Evolutionary conservation across 2,113 vertebrate species (phyloP).

Genomic region (Neoarius graeffei): DNA sequence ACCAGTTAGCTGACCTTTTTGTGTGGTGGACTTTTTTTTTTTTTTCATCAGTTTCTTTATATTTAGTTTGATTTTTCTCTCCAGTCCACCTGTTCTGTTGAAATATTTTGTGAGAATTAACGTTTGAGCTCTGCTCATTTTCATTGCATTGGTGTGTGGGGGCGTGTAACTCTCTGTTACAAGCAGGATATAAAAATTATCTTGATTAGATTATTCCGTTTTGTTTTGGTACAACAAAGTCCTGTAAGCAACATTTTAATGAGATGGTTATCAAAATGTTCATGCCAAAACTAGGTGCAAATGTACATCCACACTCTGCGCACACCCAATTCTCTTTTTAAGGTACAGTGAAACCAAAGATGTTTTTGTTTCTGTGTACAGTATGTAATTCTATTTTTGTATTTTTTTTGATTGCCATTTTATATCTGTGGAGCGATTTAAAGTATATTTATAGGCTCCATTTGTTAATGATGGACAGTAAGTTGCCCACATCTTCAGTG

Average conservation of each 20-base stretch:
- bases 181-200: not conserved
- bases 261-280: not conserved
- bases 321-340: not conserved
- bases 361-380: not conserved
- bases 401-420: not conserved
- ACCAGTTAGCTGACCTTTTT: not conserved
- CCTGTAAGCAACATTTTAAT: not conserved
- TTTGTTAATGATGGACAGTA: not conserved
- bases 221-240: not conserved
- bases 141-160: not conserved
- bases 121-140: not conserved
- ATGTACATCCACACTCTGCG: not conserved
- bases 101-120: not conserved
- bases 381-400: constrained; percentile 9
- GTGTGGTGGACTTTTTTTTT: not conserved
- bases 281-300: not conserved
- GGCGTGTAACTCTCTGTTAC: too few species aligned
- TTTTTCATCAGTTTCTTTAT: not conserved
- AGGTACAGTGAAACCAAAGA: not conserved
- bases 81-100: not conserved
- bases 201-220: not conserved
- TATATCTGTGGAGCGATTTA: not conserved
- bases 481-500: not conserved
- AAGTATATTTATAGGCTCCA: not conserved
- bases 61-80: not conserved